A percentile compares a stretch with the other conserved stretches of the same genome.
Conservation (phyloP, 2,113 vertebrate species). For the Halcyon malimbica region DNA sequence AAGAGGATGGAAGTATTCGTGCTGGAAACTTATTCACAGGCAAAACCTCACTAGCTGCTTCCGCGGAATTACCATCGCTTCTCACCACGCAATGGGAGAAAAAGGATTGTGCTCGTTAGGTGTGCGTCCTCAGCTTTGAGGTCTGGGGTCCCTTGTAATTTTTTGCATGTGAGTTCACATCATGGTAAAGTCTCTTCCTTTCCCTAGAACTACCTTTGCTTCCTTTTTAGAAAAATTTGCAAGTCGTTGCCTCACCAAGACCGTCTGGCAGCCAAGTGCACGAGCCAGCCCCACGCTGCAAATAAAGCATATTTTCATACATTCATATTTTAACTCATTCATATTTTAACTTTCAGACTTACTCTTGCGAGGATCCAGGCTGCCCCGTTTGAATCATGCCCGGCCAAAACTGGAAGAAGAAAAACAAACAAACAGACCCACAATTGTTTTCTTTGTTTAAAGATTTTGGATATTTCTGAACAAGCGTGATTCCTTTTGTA, state of each 20-base stretch:
- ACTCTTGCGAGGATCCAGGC: conserved; percentile 99
- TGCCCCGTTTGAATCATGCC: conserved; percentile 97
- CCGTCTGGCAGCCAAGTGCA: not conserved
- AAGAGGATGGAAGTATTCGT: not conserved
- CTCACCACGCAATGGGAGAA: not conserved
- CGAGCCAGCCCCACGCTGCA: not conserved
- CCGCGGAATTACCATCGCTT: not conserved
- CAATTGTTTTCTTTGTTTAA: conserved; percentile 20
- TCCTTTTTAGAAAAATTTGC: not conserved
- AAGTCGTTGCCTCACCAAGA: not conserved
- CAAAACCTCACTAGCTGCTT: not conserved
- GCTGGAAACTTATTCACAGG: not conserved
- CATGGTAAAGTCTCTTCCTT: not conserved
- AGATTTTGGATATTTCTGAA: conserved; percentile 13
- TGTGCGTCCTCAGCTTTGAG: not conserved
- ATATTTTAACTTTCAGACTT: conserved; percentile 72
- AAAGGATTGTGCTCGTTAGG: not conserved
- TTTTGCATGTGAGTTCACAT: not conserved
- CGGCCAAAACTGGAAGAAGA: conserved; percentile 91
- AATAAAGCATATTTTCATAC: not conserved
- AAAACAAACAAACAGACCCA: conserved; percentile 42
- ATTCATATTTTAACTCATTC: too few relatives aligned
- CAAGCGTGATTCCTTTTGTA: conserved; percentile 20
- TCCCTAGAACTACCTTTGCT: not conserved
- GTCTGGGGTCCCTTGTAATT: not conserved